phyloP scores from a whole-genome alignment of 2,888 invertebrate genomes.

The Pachycephus smyrnensis region DNA sequence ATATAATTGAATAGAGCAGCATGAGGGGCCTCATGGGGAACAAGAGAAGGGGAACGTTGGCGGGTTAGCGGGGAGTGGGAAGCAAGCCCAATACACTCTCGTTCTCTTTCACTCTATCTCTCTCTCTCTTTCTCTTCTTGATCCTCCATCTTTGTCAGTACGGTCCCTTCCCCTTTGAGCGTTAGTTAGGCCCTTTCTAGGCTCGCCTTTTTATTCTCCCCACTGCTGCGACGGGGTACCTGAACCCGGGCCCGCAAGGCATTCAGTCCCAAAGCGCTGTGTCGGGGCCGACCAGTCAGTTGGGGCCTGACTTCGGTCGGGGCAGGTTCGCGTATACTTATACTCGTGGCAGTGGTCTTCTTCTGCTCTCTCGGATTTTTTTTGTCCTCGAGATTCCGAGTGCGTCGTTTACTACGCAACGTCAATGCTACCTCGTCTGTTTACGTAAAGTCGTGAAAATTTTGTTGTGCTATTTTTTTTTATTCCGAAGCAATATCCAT shows the following conservation, averaged over 20 bases:
- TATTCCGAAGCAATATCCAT: background rate
- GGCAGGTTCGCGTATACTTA: conserved; percentile 46
- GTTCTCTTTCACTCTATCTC: background rate
- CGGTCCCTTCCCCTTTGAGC: conserved; percentile 55
- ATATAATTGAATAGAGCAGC: conserved; percentile 63
- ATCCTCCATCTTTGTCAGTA: background rate
- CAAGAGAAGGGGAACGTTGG: conserved; percentile 22
- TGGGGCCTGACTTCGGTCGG: conserved; percentile 64
- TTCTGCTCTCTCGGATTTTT: background rate
- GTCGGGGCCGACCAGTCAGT: conserved; percentile 57
- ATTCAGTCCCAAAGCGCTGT: conserved; percentile 54
- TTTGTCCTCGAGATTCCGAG: background rate
- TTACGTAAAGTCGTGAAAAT: background rate
- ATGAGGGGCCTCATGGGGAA: conserved; percentile 14
- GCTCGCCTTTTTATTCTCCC: conserved; percentile 62
- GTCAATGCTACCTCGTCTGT: background rate
- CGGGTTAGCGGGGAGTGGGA: conserved; percentile 40
- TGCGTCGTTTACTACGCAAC: background rate
- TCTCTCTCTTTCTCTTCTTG: background rate
- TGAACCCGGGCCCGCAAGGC: conserved; percentile 56
- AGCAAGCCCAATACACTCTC: conserved; percentile 29
- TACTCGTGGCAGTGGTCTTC: background rate
- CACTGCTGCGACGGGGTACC: conserved; percentile 48
- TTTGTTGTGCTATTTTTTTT: background rate
- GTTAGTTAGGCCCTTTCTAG: conserved; percentile 64